These are phyloP conservation scores for Cryptotis parvus DNA, from an alignment of 2,113 vertebrate genomes.

Conservation along the genomic window DNA sequence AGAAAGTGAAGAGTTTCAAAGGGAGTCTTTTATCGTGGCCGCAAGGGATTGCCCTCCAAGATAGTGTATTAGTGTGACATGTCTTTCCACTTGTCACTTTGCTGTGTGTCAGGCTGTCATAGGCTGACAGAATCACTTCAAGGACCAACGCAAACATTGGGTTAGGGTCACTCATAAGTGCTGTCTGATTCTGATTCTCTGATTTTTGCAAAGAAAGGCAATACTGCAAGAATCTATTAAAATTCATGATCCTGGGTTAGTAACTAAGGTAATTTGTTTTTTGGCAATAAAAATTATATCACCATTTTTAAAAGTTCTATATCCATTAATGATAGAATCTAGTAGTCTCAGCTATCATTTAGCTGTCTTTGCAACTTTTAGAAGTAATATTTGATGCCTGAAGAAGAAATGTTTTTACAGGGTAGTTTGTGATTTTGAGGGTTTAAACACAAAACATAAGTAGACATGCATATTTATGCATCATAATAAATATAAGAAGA, in stretches of 20 bases:
- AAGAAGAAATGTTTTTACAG: background rate
- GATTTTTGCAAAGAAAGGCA: background rate
- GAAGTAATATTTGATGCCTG: constrained; percentile 3
- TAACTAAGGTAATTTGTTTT: background rate
- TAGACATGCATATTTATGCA: background rate
- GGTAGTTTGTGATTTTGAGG: background rate
- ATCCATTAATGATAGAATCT: background rate
- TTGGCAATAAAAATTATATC: background rate
- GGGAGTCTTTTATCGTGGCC: background rate
- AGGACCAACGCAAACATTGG: background rate
- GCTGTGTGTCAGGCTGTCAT: constrained; percentile 58
- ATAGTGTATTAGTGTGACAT: constrained; percentile 78
- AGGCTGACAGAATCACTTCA: constrained; percentile 66
- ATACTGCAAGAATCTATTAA: background rate
- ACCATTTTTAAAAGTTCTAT: background rate
- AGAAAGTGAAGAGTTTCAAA: constrained; percentile 52
- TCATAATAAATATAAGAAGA: background rate
- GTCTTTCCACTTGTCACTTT: constrained; percentile 80
- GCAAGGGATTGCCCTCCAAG: constrained; percentile 46
- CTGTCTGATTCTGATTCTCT: constrained; percentile 16
- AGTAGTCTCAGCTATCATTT: background rate
- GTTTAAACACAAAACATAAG: background rate
- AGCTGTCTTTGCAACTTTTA: constrained; percentile 12
- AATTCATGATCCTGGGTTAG: background rate
- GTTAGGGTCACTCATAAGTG: background rate